Conservation (phyloP, 2,797 vertebrate species). For the Sternarchorhynchus goeldii region DNA sequence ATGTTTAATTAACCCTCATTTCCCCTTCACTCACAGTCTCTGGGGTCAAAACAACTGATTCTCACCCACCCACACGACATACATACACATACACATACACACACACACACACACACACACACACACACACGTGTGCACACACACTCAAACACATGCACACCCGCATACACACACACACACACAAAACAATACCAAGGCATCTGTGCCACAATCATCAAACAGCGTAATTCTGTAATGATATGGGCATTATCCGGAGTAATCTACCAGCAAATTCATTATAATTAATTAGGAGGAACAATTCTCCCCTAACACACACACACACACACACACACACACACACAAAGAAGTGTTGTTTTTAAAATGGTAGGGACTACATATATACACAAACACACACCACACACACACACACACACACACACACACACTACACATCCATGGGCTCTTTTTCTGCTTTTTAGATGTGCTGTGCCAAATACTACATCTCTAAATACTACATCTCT, state of each 20-base stretch:
- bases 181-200: slow-evolving; percentile 49
- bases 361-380: too few species aligned
- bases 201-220: slow-evolving; percentile 62
- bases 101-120: too few species aligned
- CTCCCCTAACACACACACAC: slow-evolving; percentile 44
- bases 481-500: neutral
- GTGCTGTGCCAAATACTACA: slow-evolving; percentile 7
- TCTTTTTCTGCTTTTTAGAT: slow-evolving; percentile 21
- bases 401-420: slow-evolving; percentile 24
- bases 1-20: slow-evolving; percentile 71
- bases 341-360: too few species aligned
- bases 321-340: slow-evolving; percentile 14
- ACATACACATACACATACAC: too few species aligned
- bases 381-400: slow-evolving; percentile 23
- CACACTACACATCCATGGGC: slow-evolving; percentile 19
- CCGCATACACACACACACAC: slow-evolving; percentile 20
- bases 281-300: slow-evolving; percentile 74
- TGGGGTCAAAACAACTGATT: slow-evolving; percentile 59
- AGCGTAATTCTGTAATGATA: slow-evolving; percentile 72
- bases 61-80: slow-evolving; percentile 10
- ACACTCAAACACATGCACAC: slow-evolving; percentile 24
- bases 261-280: slow-evolving; percentile 69
- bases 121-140: too few species aligned
- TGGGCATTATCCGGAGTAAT: slow-evolving; percentile 74
- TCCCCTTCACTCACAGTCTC: slow-evolving; percentile 62